These are phyloP conservation scores for Cynocephalus volans DNA, from an alignment of 2,113 vertebrate genomes.

Conservation along the genomic window DNA sequence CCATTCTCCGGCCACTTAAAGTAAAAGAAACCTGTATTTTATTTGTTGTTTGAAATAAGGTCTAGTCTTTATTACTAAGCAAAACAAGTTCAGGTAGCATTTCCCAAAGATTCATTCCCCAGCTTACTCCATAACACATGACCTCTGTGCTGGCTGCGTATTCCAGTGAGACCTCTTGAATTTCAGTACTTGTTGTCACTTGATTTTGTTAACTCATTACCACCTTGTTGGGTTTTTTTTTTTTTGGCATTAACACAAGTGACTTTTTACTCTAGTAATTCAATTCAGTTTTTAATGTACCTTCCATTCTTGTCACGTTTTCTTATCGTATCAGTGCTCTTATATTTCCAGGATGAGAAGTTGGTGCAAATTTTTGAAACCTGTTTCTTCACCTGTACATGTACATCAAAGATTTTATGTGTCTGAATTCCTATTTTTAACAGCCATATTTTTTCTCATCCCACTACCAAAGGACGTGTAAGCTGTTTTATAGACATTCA, in stretches of 20 bases:
- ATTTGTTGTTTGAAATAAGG: background rate
- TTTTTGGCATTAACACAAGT: slow-evolving; percentile 57
- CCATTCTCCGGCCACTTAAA: background rate
- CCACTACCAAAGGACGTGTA: background rate
- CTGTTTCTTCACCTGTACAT: slow-evolving; percentile 74
- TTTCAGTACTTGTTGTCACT: background rate
- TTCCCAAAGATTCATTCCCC: background rate
- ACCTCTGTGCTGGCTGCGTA: background rate
- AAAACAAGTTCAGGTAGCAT: background rate
- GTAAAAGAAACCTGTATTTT: background rate
- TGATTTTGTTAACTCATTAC: background rate
- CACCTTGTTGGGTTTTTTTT: background rate
- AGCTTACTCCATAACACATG: background rate
- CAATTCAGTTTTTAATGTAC: slow-evolving; percentile 57
- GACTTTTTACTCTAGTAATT: slow-evolving; percentile 68
- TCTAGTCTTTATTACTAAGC: slow-evolving; percentile 19
- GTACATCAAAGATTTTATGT: slow-evolving; percentile 80
- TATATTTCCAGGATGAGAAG: slow-evolving; percentile 33
- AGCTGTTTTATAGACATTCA: background rate
- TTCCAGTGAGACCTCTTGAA: background rate
- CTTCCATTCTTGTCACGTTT: slow-evolving; percentile 76
- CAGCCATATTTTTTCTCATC: slow-evolving; percentile 73
- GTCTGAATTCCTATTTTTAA: slow-evolving; percentile 82
- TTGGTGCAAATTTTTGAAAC: background rate
- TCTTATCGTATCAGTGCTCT: slow-evolving; percentile 63